Percentiles rank a stretch among this genome's conserved stretches.
Evolutionary conservation across 2,113 vertebrate species (phyloP).

Genomic region (Ceyx cyanopectus): DNA sequence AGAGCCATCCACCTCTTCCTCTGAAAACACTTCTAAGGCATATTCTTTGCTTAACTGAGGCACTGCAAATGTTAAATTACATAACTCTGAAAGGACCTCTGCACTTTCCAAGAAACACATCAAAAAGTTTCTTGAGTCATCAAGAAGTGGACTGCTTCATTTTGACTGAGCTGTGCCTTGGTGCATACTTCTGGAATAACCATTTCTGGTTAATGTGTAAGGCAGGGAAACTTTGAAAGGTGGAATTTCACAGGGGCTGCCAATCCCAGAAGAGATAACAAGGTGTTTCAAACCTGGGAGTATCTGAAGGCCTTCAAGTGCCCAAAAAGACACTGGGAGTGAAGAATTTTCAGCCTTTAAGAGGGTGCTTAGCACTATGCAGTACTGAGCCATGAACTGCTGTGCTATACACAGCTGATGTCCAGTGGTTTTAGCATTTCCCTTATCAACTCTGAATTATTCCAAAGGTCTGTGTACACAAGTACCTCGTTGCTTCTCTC

Average conservation of each 20-base stretch:
- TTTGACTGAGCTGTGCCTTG: neutral
- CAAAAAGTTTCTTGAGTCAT: neutral
- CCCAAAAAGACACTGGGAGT: neutral
- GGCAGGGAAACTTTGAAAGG: neutral
- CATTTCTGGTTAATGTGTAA: neutral
- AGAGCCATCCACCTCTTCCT: conserved; percentile 73
- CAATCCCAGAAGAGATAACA: neutral
- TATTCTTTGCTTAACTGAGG: conserved; percentile 78
- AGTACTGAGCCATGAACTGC: conserved; percentile 34
- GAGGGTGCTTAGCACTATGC: conserved; percentile 5
- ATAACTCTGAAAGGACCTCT: neutral
- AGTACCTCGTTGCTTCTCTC: conserved; percentile 14
- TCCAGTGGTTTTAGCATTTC: neutral
- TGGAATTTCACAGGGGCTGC: neutral
- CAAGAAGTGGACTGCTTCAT: neutral
- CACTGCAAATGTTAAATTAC: neutral
- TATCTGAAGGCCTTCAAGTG: neutral
- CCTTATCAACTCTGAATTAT: neutral
- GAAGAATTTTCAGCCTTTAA: neutral
- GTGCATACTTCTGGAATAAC: conserved; percentile 15
- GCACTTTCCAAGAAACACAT: neutral
- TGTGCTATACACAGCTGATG: neutral
- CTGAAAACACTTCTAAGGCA: conserved; percentile 76
- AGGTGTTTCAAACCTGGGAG: neutral
- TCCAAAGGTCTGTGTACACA: neutral